A percentile compares a stretch with the other conserved stretches of the same genome.
These are phyloP conservation scores for Stenotaenia linearis DNA, from an alignment of 2,888 invertebrate species.

Conservation along the genomic window DNA sequence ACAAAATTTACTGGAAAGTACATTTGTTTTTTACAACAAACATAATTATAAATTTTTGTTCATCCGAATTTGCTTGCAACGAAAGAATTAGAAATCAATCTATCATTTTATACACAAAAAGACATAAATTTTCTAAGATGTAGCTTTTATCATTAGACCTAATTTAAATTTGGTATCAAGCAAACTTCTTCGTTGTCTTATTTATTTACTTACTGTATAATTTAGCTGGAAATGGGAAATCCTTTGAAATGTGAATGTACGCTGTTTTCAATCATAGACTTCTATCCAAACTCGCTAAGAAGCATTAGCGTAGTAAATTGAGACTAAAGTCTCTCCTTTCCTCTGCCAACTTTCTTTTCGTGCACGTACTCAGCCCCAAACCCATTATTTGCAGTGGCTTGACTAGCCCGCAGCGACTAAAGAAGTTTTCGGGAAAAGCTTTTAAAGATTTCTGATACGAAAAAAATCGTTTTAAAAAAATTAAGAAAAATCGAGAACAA, in stretches of 20 bases:
- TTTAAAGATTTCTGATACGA: neutral
- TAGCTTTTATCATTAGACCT: too few species aligned
- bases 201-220: neutral
- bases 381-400: neutral
- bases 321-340: neutral
- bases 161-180: neutral
- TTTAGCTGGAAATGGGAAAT: neutral
- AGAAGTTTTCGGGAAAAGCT: neutral
- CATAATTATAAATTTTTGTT: too few species aligned
- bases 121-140: neutral
- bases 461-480: too few species aligned
- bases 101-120: too few species aligned
- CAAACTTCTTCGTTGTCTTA: neutral
- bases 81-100: too few species aligned
- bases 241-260: neutral
- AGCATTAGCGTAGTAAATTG: neutral
- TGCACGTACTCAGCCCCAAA: neutral
- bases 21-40: too few species aligned
- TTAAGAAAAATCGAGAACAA: neutral
- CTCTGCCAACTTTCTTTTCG: neutral
- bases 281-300: neutral
- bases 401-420: neutral
- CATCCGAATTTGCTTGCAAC: too few species aligned
- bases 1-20: too few species aligned
- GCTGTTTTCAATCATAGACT: neutral